Evolutionary conservation across 2,888 invertebrate species (phyloP).

Genomic region (Pristionchus japonicus): DNA sequence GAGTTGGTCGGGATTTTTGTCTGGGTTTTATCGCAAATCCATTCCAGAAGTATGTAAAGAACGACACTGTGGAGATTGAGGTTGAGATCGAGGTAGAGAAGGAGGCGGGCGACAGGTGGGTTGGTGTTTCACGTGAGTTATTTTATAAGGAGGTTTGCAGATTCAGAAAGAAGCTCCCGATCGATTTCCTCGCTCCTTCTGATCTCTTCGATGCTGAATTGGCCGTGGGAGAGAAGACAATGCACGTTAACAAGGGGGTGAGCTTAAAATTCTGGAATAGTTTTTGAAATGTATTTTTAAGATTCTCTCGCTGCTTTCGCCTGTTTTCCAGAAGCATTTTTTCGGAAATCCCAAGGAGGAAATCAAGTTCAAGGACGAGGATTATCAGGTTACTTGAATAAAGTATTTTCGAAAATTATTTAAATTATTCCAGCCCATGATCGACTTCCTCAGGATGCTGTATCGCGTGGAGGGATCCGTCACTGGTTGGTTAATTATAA

Average conservation of each 20-base stretch:
- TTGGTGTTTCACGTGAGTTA: background rate
- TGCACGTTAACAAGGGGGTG: background rate
- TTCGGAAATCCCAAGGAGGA: background rate
- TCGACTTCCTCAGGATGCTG: background rate
- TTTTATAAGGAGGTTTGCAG: background rate
- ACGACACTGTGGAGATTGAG: background rate
- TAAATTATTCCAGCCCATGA: background rate
- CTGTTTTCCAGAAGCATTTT: slow-evolving; percentile 1
- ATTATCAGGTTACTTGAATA: background rate
- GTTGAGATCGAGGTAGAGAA: background rate
- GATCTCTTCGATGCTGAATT: slow-evolving; percentile 4
- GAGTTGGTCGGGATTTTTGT: too few relatives aligned
- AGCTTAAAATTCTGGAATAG: background rate
- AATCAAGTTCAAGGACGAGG: background rate
- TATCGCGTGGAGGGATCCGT: background rate
- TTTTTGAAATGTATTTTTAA: background rate
- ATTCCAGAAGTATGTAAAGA: slow-evolving; percentile 5
- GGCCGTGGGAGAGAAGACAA: background rate
- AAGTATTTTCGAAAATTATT: background rate
- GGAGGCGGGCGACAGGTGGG: background rate
- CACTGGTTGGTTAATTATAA: background rate
- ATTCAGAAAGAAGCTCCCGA: background rate
- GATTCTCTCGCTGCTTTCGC: background rate
- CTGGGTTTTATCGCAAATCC: too few relatives aligned
- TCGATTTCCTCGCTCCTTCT: background rate